phyloP scores from a whole-genome alignment of 2,888 invertebrate species.

The Phlogophora meticulosa region DNA sequence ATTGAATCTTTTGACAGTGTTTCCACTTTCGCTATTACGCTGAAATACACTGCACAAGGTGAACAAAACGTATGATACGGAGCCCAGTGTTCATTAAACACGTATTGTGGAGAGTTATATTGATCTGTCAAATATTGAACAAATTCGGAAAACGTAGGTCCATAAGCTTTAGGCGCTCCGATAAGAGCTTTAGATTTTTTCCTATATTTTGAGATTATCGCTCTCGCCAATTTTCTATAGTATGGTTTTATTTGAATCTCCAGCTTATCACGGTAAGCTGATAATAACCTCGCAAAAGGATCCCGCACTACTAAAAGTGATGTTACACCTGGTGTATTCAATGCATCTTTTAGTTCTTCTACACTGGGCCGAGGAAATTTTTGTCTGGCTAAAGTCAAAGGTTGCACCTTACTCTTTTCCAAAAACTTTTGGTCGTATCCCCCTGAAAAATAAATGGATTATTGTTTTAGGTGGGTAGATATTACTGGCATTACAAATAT shows the following conservation, averaged over 20 bases:
- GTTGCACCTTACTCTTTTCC: slow-evolving; percentile 91
- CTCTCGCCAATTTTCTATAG: slow-evolving; percentile 93
- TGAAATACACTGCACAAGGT: slow-evolving; percentile 92
- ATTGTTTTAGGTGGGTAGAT: background rate
- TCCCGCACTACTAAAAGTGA: slow-evolving; percentile 94
- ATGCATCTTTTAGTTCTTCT: slow-evolving; percentile 91
- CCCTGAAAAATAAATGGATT: slow-evolving; percentile 78
- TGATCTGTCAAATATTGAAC: slow-evolving; percentile 93
- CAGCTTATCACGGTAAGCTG: slow-evolving; percentile 94
- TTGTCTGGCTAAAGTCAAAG: slow-evolving; percentile 93
- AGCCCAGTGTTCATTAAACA: slow-evolving; percentile 92
- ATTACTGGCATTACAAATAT: background rate
- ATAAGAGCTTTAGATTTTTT: slow-evolving; percentile 77
- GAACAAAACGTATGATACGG: slow-evolving; percentile 92
- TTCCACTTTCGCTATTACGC: slow-evolving; percentile 92
- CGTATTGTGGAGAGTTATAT: slow-evolving; percentile 78
- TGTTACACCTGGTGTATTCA: slow-evolving; percentile 91
- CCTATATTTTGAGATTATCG: slow-evolving; percentile 92
- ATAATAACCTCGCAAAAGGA: slow-evolving; percentile 93
- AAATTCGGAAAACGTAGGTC: slow-evolving; percentile 94
- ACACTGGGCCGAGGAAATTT: slow-evolving; percentile 93
- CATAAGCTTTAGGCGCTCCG: slow-evolving; percentile 83
- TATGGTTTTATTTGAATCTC: slow-evolving; percentile 93
- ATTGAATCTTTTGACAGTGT: slow-evolving; percentile 91
- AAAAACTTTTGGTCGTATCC: slow-evolving; percentile 92